Base-by-base conservation (phyloP, 2,797 vertebrate species). In the Silurus aristotelis region DNA sequence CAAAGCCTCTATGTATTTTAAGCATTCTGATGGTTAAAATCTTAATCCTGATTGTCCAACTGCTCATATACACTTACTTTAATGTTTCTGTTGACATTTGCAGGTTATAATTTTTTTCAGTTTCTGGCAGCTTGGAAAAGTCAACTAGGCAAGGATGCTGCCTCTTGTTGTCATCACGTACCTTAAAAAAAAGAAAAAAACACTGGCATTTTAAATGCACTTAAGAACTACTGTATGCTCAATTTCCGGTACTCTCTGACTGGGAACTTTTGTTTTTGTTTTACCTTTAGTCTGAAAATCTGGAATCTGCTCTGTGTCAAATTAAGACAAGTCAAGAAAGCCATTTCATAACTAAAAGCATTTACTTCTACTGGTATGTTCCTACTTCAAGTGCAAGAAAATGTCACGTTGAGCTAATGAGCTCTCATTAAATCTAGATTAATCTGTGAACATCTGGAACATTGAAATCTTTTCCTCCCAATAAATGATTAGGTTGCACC, bases 21-120 rank as follows among this genome's bases (percentile, higher is more conserved):
- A 31, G 22, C 25, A 58, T 31, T 76, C 81, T 86, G 19, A 20
- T 2, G 7, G 31, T 43, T 43, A 70, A 71, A 46, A 22, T 20
- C 20, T 73, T 8, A 58, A 58, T 58, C 22, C 9, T 13, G 55
- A 56, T 0, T 56, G 52, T 5, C 25, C n/a, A 10, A 31, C 48
- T 55, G n/a, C 15, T 75, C 73, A 76, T 17, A 80, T 60, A 9
- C 77, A 78, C 96, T 96, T 92, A 99, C 98, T 99, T 99, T 15
- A 99, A 94, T 6, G 98, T 99, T 96, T 99, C 98, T 3, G 97
- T 97, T 87, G 98, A 99, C 98, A 99, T 99, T 93, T 99, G 98
- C 77, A 99, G 90, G 92, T 99, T 99, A 91, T 99, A 99, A 93
- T 98, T 99, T 92, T 97, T 98, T 93, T 99, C 98, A 7, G 98